phyloP scores from a whole-genome alignment of 2,113 vertebrate genomes.

The Odocoileus hemionus region DNA sequence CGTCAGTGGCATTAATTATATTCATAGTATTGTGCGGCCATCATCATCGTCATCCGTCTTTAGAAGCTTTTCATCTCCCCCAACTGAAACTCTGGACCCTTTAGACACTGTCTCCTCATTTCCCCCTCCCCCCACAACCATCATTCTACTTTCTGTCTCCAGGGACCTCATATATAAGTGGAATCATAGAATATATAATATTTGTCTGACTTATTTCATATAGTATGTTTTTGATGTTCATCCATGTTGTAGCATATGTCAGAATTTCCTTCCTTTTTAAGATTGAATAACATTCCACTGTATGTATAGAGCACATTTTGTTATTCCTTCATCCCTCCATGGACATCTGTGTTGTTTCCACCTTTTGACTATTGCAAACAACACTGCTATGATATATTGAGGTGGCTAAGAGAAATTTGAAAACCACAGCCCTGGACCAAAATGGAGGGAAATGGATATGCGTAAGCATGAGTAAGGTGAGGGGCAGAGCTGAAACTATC shows the following conservation, averaged over 20 bases:
- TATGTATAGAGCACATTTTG: not conserved
- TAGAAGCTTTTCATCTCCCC: not conserved
- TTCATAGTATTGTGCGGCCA: not conserved
- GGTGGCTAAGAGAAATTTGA: not conserved
- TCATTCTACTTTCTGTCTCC: not conserved
- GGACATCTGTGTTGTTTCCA: not conserved
- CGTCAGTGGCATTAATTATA: not conserved
- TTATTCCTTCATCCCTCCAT: not conserved
- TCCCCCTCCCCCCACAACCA: fast-evolving
- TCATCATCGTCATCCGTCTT: not conserved
- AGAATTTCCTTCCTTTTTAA: not conserved
- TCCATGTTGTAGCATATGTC: not conserved
- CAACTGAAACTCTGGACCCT: not conserved
- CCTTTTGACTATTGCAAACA: not conserved
- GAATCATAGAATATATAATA: not conserved
- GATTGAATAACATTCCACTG: not conserved
- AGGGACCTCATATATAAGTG: not conserved
- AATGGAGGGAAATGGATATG: not conserved
- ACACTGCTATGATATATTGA: not conserved
- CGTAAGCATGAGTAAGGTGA: not conserved
- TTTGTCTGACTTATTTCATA: not conserved
- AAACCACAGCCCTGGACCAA: not conserved
- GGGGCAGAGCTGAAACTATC: not conserved
- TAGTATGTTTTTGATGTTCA: not conserved
- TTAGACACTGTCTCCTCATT: not conserved